A percentile compares a stretch with the other conserved stretches of the same genome.
Conservation (phyloP, 1,140 invertebrate genomes). For the Pemphigus obesinymphae region DNA sequence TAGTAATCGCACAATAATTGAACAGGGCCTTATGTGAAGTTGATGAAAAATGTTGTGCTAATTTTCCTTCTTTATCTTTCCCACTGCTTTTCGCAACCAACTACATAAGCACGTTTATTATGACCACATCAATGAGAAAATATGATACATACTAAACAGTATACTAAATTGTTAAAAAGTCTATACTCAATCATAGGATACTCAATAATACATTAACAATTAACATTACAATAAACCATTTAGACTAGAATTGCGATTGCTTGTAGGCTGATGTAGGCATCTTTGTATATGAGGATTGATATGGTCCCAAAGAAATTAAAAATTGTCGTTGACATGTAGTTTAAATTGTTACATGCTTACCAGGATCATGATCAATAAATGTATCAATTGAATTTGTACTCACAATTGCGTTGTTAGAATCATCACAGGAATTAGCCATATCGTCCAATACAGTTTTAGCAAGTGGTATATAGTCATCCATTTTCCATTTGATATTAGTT, state of each 20-base stretch:
- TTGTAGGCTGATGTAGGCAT: not conserved
- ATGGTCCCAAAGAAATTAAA: conserved; percentile 23
- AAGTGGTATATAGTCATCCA: not conserved
- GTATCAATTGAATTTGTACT: not conserved
- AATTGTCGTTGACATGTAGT: not conserved
- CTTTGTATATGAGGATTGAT: conserved; percentile 8
- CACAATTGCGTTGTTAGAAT: not conserved
- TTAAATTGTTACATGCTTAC: not conserved
- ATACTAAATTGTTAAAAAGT: not conserved
- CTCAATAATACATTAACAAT: too few relatives aligned
- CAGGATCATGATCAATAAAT: conserved; percentile 22
- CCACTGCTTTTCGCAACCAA: not conserved
- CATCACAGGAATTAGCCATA: not conserved
- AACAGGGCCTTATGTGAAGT: not conserved
- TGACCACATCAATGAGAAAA: not conserved
- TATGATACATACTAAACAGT: not conserved
- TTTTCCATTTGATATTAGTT: not conserved
- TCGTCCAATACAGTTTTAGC: not conserved
- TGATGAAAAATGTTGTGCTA: conserved; percentile 13
- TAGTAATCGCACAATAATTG: conserved; percentile 12
- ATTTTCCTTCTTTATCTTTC: not conserved
- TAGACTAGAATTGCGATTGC: not conserved
- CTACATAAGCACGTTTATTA: not conserved
- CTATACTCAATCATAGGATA: conserved; percentile 8
- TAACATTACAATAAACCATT: too few relatives aligned